Evolutionary conservation across 1,140 invertebrate genomes (phyloP), one percentile per base, ranked within the genome.

Genomic region (Tribolium castaneum): DNA sequence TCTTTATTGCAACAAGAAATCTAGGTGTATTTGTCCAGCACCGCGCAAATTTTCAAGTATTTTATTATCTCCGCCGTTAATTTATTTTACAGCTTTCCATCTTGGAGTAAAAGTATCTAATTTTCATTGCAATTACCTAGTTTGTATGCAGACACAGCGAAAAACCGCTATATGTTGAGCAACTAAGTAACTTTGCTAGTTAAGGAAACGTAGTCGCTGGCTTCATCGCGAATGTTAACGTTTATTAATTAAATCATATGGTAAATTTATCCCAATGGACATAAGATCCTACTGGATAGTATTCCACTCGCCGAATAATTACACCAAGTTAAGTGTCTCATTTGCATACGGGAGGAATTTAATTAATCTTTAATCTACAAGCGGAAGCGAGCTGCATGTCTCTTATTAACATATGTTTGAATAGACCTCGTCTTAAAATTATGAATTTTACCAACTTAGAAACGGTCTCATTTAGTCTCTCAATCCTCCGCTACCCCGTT

Each of bases 301-400:
- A 54, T 73, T 54, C 49, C 49, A 52, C 49, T 54, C 30, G 45
- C 49, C 71, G 49, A 73, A 66, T 66, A 66, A 66, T 66, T 66
- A 66, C 59, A 35, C 59, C 59, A 66, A 66, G 59, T 66, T 66
- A 66, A 66, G 59, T 66, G 49, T 52, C 71, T 73, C 71, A 73
- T 73, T 73, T 73, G 52, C 71, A 73, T 73, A 52, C 30, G 49
- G 19, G 49, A 52, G 71, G 49, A 73, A 73, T 73, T 73, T 73
- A 73, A 73, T 73, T 73, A 73, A 73, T 73, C 71, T 52, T 73
- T 73, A 73, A 73, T 73, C 71, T 52, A 73, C 49, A 52, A 73
- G 49, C 49, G 50, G 71, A 73, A 54, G 71, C 9, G 13, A 73
- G 71, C 54, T 73, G 49, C 71, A 73, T 66, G 59, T 73, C 49